Evolutionary conservation across 1,140 invertebrate species (phyloP).

Genomic region (Lepidurus couesii): DNA sequence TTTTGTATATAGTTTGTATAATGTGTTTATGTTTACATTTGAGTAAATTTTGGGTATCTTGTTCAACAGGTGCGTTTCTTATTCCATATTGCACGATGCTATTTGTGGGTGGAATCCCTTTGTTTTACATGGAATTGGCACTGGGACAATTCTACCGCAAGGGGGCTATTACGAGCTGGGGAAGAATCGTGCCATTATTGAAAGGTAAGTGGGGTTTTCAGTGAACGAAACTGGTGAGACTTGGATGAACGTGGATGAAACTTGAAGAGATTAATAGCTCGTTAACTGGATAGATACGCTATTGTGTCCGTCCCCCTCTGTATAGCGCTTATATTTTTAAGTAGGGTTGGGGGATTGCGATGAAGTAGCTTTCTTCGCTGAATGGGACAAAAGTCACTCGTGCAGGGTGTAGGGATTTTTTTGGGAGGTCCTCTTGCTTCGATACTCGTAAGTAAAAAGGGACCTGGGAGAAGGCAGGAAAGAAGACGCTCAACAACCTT

Average conservation of each 20-base stretch:
- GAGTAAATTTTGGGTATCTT: constrained; percentile 35
- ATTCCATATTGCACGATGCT: constrained; percentile 89
- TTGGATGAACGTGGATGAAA: background rate
- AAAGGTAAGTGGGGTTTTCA: constrained; percentile 67
- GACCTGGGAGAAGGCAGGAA: background rate
- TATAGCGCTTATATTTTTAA: background rate
- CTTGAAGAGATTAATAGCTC: background rate
- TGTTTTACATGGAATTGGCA: constrained; percentile 92
- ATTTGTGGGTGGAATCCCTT: constrained; percentile 80
- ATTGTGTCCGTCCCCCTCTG: background rate
- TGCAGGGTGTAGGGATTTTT: background rate
- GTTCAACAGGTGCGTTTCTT: constrained; percentile 80
- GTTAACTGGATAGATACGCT: background rate
- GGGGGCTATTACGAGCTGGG: constrained; percentile 90
- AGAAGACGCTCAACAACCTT: background rate
- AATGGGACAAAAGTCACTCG: constrained; percentile 9
- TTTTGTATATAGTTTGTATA: background rate
- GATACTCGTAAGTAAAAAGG: constrained; percentile 11
- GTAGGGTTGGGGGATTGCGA: background rate
- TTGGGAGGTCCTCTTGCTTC: background rate
- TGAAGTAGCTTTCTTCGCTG: constrained; percentile 12
- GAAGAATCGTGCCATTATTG: constrained; percentile 87
- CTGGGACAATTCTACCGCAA: constrained; percentile 87
- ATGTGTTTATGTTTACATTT: constrained; percentile 36
- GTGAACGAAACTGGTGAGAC: background rate